phyloP scores from a whole-genome alignment of 2,113 vertebrate genomes.

The Pygathrix nemaeus region DNA sequence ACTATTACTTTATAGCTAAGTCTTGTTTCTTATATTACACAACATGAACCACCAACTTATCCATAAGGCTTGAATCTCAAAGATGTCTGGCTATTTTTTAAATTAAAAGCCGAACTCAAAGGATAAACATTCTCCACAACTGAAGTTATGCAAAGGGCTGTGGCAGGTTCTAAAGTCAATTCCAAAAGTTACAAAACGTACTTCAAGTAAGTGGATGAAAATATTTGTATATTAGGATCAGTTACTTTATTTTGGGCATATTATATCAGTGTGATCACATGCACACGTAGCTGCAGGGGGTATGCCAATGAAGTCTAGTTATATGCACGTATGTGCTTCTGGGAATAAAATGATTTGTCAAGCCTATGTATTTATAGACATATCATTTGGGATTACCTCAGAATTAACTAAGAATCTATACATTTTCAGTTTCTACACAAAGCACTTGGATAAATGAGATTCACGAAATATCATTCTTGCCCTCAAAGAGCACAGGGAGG shows the following conservation, averaged over 20 bases:
- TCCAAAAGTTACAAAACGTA: not conserved
- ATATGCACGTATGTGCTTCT: not conserved
- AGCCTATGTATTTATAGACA: not conserved
- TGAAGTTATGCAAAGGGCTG: not conserved
- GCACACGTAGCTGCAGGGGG: too few relatives aligned
- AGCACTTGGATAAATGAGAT: not conserved
- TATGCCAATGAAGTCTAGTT: not conserved
- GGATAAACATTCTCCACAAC: not conserved
- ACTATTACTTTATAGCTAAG: not conserved
- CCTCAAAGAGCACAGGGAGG: not conserved
- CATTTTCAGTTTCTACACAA: not conserved
- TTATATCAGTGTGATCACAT: not conserved
- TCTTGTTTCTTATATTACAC: not conserved
- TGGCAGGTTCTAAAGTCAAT: not conserved
- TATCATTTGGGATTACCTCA: not conserved
- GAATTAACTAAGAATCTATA: constrained; percentile 3
- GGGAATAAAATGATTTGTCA: not conserved
- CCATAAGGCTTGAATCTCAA: not conserved
- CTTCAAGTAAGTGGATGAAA: not conserved
- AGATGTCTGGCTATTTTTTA: not conserved
- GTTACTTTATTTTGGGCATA: not conserved
- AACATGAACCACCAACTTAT: not conserved
- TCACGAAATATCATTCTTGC: not conserved
- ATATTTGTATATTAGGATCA: not conserved
- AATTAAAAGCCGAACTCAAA: constrained; percentile 42